Conservation (phyloP, 2,113 vertebrate genomes). For the Hypomesus transpacificus region DNA sequence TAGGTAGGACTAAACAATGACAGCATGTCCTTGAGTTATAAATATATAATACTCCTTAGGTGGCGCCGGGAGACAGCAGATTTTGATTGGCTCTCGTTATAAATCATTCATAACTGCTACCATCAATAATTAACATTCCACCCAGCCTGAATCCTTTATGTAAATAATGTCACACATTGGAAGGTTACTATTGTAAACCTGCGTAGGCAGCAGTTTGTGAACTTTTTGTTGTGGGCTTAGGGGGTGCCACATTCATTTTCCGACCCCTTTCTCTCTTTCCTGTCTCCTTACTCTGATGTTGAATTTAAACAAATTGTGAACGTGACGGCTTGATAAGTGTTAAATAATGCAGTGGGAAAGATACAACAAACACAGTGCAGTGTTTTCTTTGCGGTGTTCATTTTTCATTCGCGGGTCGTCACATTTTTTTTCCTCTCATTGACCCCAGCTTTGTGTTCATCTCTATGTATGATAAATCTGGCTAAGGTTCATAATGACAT, state of each 20-base stretch:
- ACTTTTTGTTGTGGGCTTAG: slow-evolving; percentile 66
- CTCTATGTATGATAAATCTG: slow-evolving; percentile 25
- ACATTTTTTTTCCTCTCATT: not conserved
- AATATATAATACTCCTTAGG: slow-evolving; percentile 76
- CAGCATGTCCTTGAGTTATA: slow-evolving; percentile 77
- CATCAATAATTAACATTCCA: slow-evolving; percentile 80
- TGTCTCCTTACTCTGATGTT: not conserved
- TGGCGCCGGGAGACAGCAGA: slow-evolving; percentile 65
- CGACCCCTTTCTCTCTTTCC: slow-evolving; percentile 5
- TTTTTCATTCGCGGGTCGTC: not conserved
- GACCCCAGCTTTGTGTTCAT: not conserved
- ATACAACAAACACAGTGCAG: not conserved
- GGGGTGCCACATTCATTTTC: slow-evolving; percentile 39
- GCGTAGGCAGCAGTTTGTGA: slow-evolving; percentile 70
- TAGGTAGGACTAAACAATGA: slow-evolving; percentile 68
- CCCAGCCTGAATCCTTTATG: slow-evolving; percentile 74
- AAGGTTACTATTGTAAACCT: slow-evolving; percentile 74
- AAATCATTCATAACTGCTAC: slow-evolving; percentile 77
- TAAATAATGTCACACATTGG: slow-evolving; percentile 74
- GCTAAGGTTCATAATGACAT: slow-evolving; percentile 24
- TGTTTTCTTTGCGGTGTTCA: not conserved
- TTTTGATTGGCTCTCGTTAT: slow-evolving; percentile 78
- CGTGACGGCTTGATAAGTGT: slow-evolving; percentile 24
- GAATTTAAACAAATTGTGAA: slow-evolving; percentile 14
- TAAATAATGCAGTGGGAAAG: slow-evolving; percentile 33